These are phyloP conservation scores for Mola mola DNA, from an alignment of 2,113 vertebrate genomes.

Conservation along the genomic window DNA sequence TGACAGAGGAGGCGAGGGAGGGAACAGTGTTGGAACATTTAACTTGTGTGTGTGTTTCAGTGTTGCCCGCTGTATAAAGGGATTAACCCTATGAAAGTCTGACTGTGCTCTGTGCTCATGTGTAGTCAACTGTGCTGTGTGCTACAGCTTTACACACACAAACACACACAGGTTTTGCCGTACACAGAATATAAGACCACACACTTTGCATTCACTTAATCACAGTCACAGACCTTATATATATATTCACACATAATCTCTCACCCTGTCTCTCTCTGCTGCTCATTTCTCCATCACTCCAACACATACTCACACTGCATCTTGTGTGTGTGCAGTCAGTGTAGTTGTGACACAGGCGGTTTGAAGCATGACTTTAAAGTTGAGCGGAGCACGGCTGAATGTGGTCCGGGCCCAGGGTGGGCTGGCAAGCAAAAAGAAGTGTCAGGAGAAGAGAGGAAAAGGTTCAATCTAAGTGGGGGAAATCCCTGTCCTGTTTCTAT, in stretches of 20 bases:
- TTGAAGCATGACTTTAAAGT: constrained; percentile 51
- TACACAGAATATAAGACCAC: constrained; percentile 4
- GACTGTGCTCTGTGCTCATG: constrained; percentile 52
- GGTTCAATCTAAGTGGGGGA: constrained; percentile 43
- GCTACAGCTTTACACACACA: constrained; percentile 14
- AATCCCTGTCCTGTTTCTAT: constrained; percentile 67
- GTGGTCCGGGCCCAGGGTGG: constrained; percentile 16
- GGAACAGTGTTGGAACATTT: constrained; percentile 60
- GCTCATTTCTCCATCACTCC: constrained; percentile 14
- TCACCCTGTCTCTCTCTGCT: background rate
- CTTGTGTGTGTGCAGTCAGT: constrained; percentile 3
- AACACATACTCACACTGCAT: background rate
- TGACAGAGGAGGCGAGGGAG: constrained; percentile 45
- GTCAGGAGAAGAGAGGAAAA: constrained; percentile 23
- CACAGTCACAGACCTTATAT: constrained; percentile 14
- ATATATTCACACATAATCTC: constrained; percentile 25
- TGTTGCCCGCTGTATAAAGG: constrained; percentile 44
- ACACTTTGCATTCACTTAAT: constrained; percentile 23
- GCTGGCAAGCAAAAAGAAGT: constrained; percentile 37
- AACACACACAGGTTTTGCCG: background rate
- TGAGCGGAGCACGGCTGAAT: constrained; percentile 11
- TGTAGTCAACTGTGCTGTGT: constrained; percentile 62
- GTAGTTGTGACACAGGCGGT: constrained; percentile 48
- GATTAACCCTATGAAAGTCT: constrained; percentile 63
- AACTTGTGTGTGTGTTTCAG: constrained; percentile 39